Percentiles rank a stretch among this genome's conserved stretches.
phyloP scores from a whole-genome alignment of 2,797 vertebrate genomes.

The Chelonia mydas region DNA sequence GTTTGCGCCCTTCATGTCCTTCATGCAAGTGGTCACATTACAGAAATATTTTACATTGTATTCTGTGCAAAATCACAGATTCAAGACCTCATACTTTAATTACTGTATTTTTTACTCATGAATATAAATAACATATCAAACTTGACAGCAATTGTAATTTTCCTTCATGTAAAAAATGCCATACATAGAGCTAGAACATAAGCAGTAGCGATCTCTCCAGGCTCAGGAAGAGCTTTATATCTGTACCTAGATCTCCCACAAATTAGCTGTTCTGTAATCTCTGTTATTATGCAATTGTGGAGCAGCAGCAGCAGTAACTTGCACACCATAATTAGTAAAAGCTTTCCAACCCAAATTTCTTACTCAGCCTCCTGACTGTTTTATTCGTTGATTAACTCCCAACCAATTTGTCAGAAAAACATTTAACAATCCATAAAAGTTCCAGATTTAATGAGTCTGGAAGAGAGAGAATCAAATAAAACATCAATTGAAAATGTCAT shows the following conservation, averaged over 20 bases:
- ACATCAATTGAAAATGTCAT: background rate
- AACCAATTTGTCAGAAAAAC: background rate
- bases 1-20: background rate
- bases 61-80: background rate
- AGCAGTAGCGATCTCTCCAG: fast-evolving
- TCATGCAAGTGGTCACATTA: background rate
- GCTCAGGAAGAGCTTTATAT: background rate
- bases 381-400: background rate
- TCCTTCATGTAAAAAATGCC: background rate
- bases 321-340: background rate
- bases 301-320: background rate
- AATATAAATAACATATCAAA: background rate
- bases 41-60: background rate
- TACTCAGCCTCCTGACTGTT: background rate
- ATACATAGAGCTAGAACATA: background rate
- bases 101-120: too few species aligned
- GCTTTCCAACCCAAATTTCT: too few species aligned
- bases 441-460: too few species aligned
- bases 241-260: background rate
- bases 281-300: fast-evolving
- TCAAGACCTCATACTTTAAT: background rate
- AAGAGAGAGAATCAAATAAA: background rate
- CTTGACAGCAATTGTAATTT: background rate
- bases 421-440: background rate
- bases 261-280: background rate